Evolutionary conservation across 1,140 invertebrate genomes (phyloP), one percentile per base, ranked within the genome.

Genomic region (Neoseiulus cucumeris): DNA sequence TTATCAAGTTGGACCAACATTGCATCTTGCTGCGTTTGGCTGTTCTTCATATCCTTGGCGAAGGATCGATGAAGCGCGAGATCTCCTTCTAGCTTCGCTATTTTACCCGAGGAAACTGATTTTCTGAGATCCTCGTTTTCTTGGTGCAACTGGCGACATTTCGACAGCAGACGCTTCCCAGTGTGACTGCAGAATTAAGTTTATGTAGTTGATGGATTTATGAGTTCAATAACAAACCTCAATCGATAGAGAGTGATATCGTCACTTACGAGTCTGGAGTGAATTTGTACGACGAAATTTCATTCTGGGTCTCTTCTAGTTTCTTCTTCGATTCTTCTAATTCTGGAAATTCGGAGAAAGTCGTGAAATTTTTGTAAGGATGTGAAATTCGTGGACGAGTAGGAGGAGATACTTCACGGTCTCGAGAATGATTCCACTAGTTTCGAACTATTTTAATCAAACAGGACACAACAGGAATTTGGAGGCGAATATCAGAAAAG

Each of bases 111-210:
- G 6, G 89, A 87, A 47, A 94, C 93, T 81, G 93, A 89, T 74
- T 91, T 87, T 20, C 93, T 93, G 14, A 98, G 78, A 74, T 97
- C 93, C 77, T 97, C 93, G 78, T 98, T 98, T 77, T 98, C 94
- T 76, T 95, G 91, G 74, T 96, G 87, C n/a, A 98, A 78, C 68
- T 94, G 79, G 67, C 91, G 82, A 74, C 93, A 97, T 76, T 95
- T 96, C 6, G 92, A 90, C 92, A 98, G 97, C 66, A 98, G 79
- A 68, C 92, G 84, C 78, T 97, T 97, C 20, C 93, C 93, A 42
- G 91, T 96, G 79, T 95, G 33, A 4, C 33, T 39, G 33, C 4
- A 9, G 9, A 39, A 6, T 39, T 39, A n/a, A n/a, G n/a, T n/a
- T n/a, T n/a, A n/a, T n/a, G n/a, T n/a, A n/a, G n/a, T n/a, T n/a